phyloP scores from a whole-genome alignment of 2,797 vertebrate species.

The Macropodus opercularis region DNA sequence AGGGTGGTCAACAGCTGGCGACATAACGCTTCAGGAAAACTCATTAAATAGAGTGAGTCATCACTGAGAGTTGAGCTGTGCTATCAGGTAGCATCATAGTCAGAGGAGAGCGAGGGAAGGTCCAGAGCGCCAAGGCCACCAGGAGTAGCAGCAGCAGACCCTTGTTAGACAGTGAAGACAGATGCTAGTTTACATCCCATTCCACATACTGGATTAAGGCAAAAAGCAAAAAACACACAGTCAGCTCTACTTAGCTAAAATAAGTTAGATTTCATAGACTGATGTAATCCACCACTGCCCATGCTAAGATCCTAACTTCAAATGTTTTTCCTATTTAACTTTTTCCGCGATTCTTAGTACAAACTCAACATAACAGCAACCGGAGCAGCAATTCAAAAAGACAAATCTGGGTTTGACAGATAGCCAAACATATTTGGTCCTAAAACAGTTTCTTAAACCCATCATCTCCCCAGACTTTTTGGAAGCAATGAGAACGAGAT shows the following conservation, averaged over 20 bases:
- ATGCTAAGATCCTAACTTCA: not conserved
- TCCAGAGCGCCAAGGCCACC: conserved; percentile 26
- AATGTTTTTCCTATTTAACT: not conserved
- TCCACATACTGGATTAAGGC: too few relatives aligned
- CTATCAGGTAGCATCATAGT: conserved; percentile 72
- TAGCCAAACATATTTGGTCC: conserved; percentile 32
- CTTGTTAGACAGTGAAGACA: not conserved
- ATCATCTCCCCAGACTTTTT: conserved; percentile 33
- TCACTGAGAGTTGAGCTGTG: conserved; percentile 53
- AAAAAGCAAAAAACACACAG: too few relatives aligned
- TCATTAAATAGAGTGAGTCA: conserved; percentile 77
- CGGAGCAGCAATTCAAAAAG: not conserved
- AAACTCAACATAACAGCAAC: not conserved
- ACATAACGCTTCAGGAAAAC: conserved; percentile 56
- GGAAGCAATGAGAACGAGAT: not conserved
- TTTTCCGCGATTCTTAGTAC: not conserved
- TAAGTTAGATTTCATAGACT: too few relatives aligned
- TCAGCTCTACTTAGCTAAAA: too few relatives aligned
- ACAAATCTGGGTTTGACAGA: conserved; percentile 21
- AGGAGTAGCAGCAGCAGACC: not conserved
- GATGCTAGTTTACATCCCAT: not conserved
- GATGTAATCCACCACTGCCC: too few relatives aligned
- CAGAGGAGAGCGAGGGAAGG: conserved; percentile 46
- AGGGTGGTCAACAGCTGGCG: conserved; percentile 61
- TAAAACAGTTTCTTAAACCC: conserved; percentile 31